A percentile compares a stretch with the other conserved stretches of the same genome.
Evolutionary conservation across 2,797 vertebrate species (phyloP).

Genomic region (Bradypodion pumilum): DNA sequence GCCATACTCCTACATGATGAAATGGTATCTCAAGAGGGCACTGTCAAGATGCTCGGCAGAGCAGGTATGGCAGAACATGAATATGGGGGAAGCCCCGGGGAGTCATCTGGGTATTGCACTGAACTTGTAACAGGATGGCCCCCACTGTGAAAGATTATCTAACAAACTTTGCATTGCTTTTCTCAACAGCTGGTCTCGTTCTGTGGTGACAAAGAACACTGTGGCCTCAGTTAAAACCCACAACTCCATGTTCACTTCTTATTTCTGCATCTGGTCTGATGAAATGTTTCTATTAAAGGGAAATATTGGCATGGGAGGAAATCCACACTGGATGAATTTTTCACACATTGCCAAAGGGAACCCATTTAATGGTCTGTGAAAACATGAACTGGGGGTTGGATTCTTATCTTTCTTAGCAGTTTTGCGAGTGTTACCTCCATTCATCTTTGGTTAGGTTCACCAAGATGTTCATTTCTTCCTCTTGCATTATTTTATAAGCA

Average conservation of each 20-base stretch:
- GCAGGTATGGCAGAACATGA: too few species aligned
- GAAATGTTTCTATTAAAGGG: background rate
- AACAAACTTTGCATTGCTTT: too few species aligned
- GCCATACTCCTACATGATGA: too few species aligned
- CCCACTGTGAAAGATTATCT: too few species aligned
- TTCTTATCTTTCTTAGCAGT: slow-evolving; percentile 18
- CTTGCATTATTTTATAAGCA: slow-evolving; percentile 96
- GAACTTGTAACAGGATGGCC: too few species aligned
- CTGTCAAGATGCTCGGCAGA: too few species aligned
- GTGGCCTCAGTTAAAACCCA: background rate
- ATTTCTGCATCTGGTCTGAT: background rate
- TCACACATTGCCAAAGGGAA: background rate
- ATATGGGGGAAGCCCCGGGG: too few species aligned
- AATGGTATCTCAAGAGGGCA: too few species aligned
- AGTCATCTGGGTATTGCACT: too few species aligned
- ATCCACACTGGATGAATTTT: background rate
- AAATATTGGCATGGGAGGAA: background rate
- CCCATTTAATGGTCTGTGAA: background rate
- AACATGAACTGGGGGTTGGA: background rate
- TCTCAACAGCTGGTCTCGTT: too few species aligned
- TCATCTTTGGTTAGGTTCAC: slow-evolving; percentile 94
- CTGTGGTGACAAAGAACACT: too few species aligned
- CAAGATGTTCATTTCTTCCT: slow-evolving; percentile 98
- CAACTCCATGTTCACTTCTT: background rate
- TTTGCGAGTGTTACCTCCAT: slow-evolving; percentile 86